Evolutionary conservation across 2,797 vertebrate species (phyloP).

Genomic region (Semaprochilodus insignis): DNA sequence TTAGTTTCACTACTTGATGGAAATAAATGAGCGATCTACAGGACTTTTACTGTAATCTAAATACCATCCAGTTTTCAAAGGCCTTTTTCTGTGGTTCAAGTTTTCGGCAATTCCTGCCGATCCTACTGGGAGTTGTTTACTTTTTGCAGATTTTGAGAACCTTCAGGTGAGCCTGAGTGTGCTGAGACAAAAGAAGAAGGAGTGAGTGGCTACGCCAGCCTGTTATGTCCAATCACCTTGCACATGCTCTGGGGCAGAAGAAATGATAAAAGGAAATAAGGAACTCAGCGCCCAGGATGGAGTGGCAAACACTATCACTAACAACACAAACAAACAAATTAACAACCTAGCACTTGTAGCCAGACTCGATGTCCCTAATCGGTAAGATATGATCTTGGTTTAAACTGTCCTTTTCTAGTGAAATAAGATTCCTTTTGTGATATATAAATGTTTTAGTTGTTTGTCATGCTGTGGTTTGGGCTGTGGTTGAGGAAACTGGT

Average conservation of each 20-base stretch:
- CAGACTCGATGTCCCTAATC: constrained; percentile 35
- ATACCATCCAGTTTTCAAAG: not conserved
- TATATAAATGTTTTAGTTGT: not conserved
- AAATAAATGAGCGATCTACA: not conserved
- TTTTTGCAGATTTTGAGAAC: constrained; percentile 5
- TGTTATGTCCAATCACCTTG: not conserved
- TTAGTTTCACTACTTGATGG: not conserved
- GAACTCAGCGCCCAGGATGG: constrained; percentile 40
- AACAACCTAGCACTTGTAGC: constrained; percentile 46
- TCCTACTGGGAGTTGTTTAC: not conserved
- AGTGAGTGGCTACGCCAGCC: constrained; percentile 15
- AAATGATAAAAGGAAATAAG: constrained; percentile 58
- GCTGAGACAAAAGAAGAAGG: not conserved
- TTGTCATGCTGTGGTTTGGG: not conserved
- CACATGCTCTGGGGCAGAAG: constrained; percentile 22
- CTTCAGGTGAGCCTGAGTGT: not conserved
- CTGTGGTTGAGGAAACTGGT: not conserved
- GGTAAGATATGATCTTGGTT: constrained; percentile 48
- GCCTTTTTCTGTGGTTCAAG: not conserved
- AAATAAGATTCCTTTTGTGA: not conserved
- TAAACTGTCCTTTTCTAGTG: not conserved
- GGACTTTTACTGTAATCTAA: not conserved
- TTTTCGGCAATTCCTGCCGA: not conserved
- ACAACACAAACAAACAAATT: constrained; percentile 45
- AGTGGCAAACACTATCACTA: constrained; percentile 25